phyloP scores from a whole-genome alignment of 2,888 invertebrate species.

The Lithophane ornitopus region DNA sequence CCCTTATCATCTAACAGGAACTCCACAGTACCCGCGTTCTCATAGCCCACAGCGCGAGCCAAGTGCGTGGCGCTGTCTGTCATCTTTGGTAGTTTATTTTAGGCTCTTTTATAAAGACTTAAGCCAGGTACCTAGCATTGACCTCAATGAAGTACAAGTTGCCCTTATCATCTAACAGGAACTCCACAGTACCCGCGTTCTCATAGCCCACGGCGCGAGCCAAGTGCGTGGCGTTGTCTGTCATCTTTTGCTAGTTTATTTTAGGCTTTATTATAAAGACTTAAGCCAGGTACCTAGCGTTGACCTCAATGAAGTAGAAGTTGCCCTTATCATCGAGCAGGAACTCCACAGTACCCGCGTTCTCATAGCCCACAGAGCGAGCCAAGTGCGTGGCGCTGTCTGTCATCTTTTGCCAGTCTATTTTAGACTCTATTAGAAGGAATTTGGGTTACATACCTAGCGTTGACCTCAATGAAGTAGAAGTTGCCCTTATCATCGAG shows the following conservation, averaged over 20 bases:
- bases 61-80: not conserved
- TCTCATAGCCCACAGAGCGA: no score
- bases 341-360: no score
- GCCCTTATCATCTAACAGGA: constrained; percentile 97
- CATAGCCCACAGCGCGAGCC: no score
- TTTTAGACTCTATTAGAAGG: not conserved
- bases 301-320: no score
- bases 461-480: constrained; percentile 99
- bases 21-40: no score
- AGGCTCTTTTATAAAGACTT: not conserved
- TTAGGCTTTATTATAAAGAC: not conserved
- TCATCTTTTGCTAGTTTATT: constrained; percentile 91
- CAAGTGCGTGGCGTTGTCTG: constrained; percentile 96
- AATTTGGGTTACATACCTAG: constrained; percentile 89
- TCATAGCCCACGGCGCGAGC: constrained; percentile 98
- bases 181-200: constrained; percentile 99
- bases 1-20: no score
- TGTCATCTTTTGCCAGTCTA: not conserved
- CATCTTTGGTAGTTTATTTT: not conserved
- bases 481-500: constrained; percentile 98
- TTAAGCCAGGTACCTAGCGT: no score
- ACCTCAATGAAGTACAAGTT: constrained; percentile 99
- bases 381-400: no score
- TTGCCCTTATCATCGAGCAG: no score
- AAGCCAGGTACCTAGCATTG: constrained; percentile 94